These are phyloP conservation scores for Cenopis cana DNA, from an alignment of 2,888 invertebrate genomes.

Conservation along the genomic window DNA sequence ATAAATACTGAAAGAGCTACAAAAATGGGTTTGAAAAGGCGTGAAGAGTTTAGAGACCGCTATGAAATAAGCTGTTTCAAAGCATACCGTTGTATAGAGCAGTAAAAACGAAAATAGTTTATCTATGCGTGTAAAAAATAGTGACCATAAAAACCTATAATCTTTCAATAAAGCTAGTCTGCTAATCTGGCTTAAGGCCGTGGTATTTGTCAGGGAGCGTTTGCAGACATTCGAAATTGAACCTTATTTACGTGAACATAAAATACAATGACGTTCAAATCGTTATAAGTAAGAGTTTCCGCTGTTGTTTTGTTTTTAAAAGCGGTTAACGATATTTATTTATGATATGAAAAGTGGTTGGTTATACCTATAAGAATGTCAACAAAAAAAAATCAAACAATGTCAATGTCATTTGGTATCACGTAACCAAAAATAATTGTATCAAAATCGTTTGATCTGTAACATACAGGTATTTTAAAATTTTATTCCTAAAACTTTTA, in stretches of 20 bases:
- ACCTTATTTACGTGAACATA: background rate
- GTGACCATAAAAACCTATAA: slow-evolving; percentile 36
- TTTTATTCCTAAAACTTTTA: too few relatives aligned
- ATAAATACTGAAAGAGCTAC: slow-evolving; percentile 2
- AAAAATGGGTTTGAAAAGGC: slow-evolving; percentile 1
- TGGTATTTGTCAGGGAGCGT: background rate
- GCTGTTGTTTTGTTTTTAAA: background rate
- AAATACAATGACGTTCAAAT: background rate
- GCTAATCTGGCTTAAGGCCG: slow-evolving; percentile 32
- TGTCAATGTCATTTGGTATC: too few relatives aligned
- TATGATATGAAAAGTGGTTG: too few relatives aligned
- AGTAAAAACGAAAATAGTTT: slow-evolving; percentile 32
- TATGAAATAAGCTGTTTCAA: background rate
- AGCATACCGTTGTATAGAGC: slow-evolving; percentile 12
- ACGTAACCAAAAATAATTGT: too few relatives aligned
- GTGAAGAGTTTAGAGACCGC: background rate
- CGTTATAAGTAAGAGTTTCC: background rate
- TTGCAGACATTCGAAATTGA: background rate
- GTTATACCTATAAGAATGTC: too few relatives aligned
- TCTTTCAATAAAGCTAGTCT: slow-evolving; percentile 35
- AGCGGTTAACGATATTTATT: background rate
- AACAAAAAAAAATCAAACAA: too few relatives aligned
- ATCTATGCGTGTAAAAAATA: slow-evolving; percentile 34
- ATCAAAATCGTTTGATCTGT: too few relatives aligned
- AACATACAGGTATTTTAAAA: too few relatives aligned